Base-by-base conservation (phyloP, 2,113 vertebrate species). In the Oryzias celebensis region DNA sequence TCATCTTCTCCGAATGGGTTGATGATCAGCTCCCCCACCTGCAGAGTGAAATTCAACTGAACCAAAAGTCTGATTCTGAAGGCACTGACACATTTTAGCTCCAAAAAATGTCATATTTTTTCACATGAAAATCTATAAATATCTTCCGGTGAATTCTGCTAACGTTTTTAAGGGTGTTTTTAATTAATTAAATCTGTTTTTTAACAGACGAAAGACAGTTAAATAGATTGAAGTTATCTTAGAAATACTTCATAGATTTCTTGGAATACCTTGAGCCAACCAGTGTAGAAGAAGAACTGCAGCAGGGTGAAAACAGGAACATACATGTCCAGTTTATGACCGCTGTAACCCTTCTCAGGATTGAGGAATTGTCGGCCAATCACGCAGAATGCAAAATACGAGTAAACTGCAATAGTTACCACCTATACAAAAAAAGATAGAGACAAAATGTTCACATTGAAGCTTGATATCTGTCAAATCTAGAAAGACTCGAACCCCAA, bases 1-100 rank as follows among this genome's bases (percentile, higher is more conserved):
- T 96, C 94, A 0, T 96, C 95, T 56, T 98, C 95, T 7, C 94
- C 94, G 15, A 96, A 96, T 0, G 95, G 93, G 73, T 97, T 97
- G 67, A 96, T 95, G 69, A 96, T 95, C 54, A 95, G 90, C 67
- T 96, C 94, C 0, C 94, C 95, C 5, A 96, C 95, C 95, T 96
- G 14, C 42, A 65, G 45, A 58, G 49, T 13, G 62, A 57, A 72
- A 1, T n/a, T 0, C 8, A 12, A 28, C 26, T 28, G 15, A 12
- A 26, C 18, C 23, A 28, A 10, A 24, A 48, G 17, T 8, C 16
- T 2, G 1, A 8, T 17, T 48, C 46, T 18, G 15, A 16, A 47
- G 16, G 17, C 17, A 47, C 2, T 7, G 15, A n/a, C n/a, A 4
- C 26, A 28, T 28, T 28, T 28, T 28, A 28, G 26, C 31, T 6